Percentiles rank a stretch among this genome's conserved stretches.
Conservation (phyloP, 2,113 vertebrate species). For the Oreochromis aureus region DNA sequence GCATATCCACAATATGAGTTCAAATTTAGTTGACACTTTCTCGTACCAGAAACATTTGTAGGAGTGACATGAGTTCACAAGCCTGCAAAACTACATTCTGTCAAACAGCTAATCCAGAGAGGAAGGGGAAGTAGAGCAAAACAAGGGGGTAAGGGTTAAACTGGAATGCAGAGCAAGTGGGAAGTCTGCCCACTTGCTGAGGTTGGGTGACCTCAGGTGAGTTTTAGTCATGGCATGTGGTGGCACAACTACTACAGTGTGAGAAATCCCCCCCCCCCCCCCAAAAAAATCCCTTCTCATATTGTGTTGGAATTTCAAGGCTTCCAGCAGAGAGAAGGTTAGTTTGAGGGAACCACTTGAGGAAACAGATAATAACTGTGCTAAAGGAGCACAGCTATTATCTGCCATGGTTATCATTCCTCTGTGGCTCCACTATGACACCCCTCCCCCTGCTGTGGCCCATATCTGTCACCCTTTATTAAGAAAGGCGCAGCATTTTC, state of each 20-base stretch:
- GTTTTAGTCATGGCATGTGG: background rate
- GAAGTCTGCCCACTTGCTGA: background rate
- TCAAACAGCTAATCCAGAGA: background rate
- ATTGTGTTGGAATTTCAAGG: background rate
- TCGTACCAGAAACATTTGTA: background rate
- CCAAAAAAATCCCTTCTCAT: background rate
- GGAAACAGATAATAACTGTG: background rate
- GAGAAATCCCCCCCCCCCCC: background rate
- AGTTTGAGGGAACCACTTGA: background rate
- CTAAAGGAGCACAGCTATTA: background rate
- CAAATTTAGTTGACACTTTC: background rate
- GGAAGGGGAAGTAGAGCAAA: background rate
- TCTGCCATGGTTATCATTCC: background rate
- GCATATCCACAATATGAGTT: background rate
- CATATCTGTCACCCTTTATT: conserved; percentile 53
- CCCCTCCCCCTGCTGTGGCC: conserved; percentile 32
- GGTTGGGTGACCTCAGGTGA: background rate
- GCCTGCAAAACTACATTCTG: background rate
- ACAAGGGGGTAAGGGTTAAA: background rate
- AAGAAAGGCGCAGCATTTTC: conserved; percentile 15
- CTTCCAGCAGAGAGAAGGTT: background rate
- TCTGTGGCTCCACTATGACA: background rate
- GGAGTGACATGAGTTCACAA: background rate
- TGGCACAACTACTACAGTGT: background rate
- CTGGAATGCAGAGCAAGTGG: background rate